These are phyloP conservation scores for Triplophysa rosa DNA, from an alignment of 2,113 vertebrate species.

Conservation along the genomic window DNA sequence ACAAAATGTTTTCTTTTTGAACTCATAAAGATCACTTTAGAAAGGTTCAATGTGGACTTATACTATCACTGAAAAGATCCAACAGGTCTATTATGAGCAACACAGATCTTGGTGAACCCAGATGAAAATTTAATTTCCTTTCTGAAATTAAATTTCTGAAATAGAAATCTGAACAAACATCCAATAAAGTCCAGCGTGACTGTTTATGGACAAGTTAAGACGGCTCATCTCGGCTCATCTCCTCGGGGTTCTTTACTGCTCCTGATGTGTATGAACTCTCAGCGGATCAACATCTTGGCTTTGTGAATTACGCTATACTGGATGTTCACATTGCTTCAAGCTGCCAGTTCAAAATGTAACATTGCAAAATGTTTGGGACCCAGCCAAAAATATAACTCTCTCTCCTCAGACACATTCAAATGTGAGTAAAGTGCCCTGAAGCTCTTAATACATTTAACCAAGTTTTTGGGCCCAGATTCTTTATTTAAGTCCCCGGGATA, in stretches of 20 bases:
- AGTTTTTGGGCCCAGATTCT: not conserved
- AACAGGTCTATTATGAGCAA: conserved; percentile 52
- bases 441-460: not conserved
- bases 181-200: conserved; percentile 55
- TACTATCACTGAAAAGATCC: not conserved
- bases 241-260: not conserved
- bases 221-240: not conserved
- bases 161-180: conserved; percentile 63
- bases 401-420: not conserved
- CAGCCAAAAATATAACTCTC: not conserved
- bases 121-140: conserved; percentile 70
- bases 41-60: not conserved
- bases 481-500: not conserved
- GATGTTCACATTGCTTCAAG: too few species aligned
- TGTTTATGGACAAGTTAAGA: conserved; percentile 2
- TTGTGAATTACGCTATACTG: not conserved
- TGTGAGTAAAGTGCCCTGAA: not conserved
- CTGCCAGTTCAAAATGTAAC: not conserved
- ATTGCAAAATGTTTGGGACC: not conserved
- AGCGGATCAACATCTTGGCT: not conserved
- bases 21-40: too few species aligned
- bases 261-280: not conserved
- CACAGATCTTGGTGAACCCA: conserved; percentile 49
- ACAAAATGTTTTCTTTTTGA: too few species aligned
- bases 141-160: too few species aligned